Evolutionary conservation across 2,888 invertebrate species (phyloP), one percentile per base, ranked within the genome.

Genomic region (Tiliacea citrago): DNA sequence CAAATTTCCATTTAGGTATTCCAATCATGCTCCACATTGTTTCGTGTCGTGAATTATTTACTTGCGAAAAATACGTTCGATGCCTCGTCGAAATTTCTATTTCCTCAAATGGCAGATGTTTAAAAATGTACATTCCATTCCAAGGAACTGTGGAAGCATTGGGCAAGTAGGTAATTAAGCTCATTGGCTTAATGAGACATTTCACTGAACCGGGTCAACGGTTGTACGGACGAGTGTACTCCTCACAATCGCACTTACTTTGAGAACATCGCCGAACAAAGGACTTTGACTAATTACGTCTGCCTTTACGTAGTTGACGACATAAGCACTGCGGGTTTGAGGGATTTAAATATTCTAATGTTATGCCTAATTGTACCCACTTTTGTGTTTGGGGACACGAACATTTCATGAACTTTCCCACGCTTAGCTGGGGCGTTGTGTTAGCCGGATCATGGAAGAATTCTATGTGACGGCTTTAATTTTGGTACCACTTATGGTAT

Each of bases 141-240:
- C 29, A 77, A 83, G 77, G 73, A 79, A 83, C 75, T 76, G 67
- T 79, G 82, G 85, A 81, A 85, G 73, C 81, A 87, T 88, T 86
- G 88, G 82, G 57, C 85, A 86, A 87, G 87, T n/a, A n/a, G n/a
- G n/a, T 90, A 90, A 92, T 92, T 92, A 92, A 88, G 88, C 88
- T 85, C 89, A 91, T 91, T 90, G 91, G 81, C 86, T 88, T 91
- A 92, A 93, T 91, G 91, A 91, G 91, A 88, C 89, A 88, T 88
- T 89, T 88, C 84, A 86, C 86, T 90, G 88, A 88, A 91, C 86
- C 88, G 83, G 91, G 91, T 90, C 90, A 91, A 73, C 81, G 77
- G 78, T 79, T 68, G 80, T 82, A 62, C 79, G 72, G 66, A 72
- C 74, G 66, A 72, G 73, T 58, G 51, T 73, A 61, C 76, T 66